Percentiles rank a stretch among this genome's conserved stretches.
Evolutionary conservation across 2,113 vertebrate genomes (phyloP).

Genomic region (Podiceps cristatus): DNA sequence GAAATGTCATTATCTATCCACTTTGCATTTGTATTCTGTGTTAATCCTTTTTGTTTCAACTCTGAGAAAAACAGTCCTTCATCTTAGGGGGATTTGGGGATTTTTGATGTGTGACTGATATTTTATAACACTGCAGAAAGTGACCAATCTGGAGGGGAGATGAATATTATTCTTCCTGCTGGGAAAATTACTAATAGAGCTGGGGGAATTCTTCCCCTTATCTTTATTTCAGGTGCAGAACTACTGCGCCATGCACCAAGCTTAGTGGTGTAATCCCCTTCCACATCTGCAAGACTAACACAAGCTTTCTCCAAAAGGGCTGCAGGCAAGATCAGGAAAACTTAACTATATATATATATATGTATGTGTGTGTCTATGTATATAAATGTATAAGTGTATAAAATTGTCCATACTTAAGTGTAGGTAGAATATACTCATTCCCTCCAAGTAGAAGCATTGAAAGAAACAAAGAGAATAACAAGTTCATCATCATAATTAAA

Average conservation of each 20-base stretch:
- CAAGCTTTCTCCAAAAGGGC: background rate
- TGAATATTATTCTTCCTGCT: constrained; percentile 6
- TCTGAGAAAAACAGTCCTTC: background rate
- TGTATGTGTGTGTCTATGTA: too few relatives aligned
- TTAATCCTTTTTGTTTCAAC: constrained; percentile 51
- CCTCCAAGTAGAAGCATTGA: background rate
- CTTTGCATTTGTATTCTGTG: constrained; percentile 21
- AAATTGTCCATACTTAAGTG: background rate
- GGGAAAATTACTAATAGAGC: constrained; percentile 15
- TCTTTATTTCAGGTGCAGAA: constrained; percentile 43
- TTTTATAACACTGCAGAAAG: background rate
- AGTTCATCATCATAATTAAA: background rate
- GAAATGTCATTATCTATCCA: background rate
- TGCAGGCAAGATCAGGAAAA: background rate
- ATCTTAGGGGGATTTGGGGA: background rate
- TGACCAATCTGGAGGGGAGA: background rate
- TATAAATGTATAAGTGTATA: background rate
- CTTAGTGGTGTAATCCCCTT: background rate
- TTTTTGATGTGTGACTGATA: background rate
- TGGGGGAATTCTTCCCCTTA: background rate
- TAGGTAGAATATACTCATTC: background rate
- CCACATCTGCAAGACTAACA: background rate
- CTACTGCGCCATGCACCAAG: background rate
- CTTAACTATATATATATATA: background rate
- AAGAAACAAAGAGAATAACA: background rate